Base-by-base conservation (phyloP, 2,797 vertebrate genomes). In the Sebastes variabilis region DNA sequence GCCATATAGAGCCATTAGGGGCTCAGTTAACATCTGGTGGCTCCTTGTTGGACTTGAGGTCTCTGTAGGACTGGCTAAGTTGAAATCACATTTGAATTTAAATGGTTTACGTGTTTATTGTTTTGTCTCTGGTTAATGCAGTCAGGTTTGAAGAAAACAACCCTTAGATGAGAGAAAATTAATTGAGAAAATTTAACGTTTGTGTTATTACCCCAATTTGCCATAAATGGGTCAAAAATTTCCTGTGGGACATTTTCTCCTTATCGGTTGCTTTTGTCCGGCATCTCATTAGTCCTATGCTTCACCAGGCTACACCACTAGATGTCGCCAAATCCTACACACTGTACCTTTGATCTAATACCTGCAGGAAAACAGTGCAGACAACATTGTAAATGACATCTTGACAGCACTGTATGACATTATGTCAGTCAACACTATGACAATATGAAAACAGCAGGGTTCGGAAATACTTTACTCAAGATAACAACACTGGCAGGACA, bases 21-120 rank as follows among this genome's bases (percentile, higher is more conserved):
- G 27, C 49, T 77, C 61, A 62, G 25, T 69, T n/a, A 80, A 74
- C 75, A 80, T 72, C 61, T 72, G 58, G 1, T 62, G 24, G 61
- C n/a, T 69, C 22, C 29, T 25, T 66, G 65, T 46, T 66, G 58
- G 46, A 74, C 38, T 49, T 55, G n/a, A 65, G 14, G 25, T 73
- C 54, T 77, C 59, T 54, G 34, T 34, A 36, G 30, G 20, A 65
- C 25, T 24, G 18, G 42, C 52, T 77, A 7, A 27, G 2, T 24
- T 25, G 4, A 70, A 55, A 56, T 61, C 16, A 27, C 2, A 1
- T 72, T 79, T 77, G 2, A 52, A 20, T 55, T 24, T 13, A 77
- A 29, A 22, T 29, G 18, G 4, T 46, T 46, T 7, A 22, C n/a
- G 18, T 24, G 25, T 22, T 60, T 34, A n/a, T 61, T 8, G 27